These are phyloP conservation scores for Neuroscelio doddi DNA, from an alignment of 2,888 invertebrate genomes.

Conservation along the genomic window DNA sequence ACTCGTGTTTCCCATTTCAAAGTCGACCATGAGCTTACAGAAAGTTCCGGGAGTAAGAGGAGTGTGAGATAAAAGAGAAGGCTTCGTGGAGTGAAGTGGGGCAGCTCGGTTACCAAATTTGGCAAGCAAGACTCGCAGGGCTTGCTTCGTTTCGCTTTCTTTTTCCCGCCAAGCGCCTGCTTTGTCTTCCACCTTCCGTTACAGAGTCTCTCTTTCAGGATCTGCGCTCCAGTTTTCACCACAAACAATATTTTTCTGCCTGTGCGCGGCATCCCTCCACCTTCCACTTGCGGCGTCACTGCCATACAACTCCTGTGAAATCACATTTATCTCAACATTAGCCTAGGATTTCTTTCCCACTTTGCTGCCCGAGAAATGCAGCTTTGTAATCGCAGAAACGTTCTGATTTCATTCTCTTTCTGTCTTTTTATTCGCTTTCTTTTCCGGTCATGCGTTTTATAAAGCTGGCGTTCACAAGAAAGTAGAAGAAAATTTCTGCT, in stretches of 20 bases:
- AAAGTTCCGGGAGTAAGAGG: slow-evolving; percentile 8
- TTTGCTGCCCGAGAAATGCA: slow-evolving; percentile 25
- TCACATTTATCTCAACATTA: slow-evolving; percentile 62
- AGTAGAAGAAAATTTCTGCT: too few species aligned
- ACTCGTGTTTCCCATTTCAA: slow-evolving; percentile 30
- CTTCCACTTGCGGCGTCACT: slow-evolving; percentile 46
- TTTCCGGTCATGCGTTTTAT: too few species aligned
- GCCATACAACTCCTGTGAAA: slow-evolving; percentile 49
- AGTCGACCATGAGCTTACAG: slow-evolving; percentile 10
- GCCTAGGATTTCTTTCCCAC: slow-evolving; percentile 47
- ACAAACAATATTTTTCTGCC: slow-evolving; percentile 61
- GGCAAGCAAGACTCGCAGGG: slow-evolving; percentile 40
- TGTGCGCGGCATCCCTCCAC: slow-evolving; percentile 29
- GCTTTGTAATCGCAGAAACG: slow-evolving; percentile 29
- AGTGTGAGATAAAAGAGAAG: neutral
- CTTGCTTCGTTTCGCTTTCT: slow-evolving; percentile 24
- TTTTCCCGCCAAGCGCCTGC: slow-evolving; percentile 9
- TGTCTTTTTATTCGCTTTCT: slow-evolving; percentile 13
- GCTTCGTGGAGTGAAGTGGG: slow-evolving; percentile 4
- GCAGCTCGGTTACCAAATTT: slow-evolving; percentile 44
- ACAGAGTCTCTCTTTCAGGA: slow-evolving; percentile 31
- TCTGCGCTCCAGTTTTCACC: slow-evolving; percentile 55
- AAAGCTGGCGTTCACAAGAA: too few species aligned
- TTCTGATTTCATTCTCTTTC: slow-evolving; percentile 31
- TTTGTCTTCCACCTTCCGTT: slow-evolving; percentile 25